Percentiles rank a stretch among this genome's conserved stretches.
These are phyloP conservation scores for Pteria penguin DNA, from an alignment of 2,888 invertebrate species.

Conservation along the genomic window DNA sequence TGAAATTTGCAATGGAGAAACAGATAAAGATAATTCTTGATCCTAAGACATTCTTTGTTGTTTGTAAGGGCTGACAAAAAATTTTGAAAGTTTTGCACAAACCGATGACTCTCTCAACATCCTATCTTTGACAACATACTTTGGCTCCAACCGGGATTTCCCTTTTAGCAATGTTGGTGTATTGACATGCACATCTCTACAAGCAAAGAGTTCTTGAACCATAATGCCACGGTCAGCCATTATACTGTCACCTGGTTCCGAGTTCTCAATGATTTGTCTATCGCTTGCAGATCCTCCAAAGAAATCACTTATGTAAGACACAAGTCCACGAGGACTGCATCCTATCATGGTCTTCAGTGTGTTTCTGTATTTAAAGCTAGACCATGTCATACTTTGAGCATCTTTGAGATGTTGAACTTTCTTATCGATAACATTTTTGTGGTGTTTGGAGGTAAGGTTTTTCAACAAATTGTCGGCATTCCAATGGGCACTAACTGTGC, in stretches of 20 bases:
- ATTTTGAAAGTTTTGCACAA: slow-evolving; percentile 42
- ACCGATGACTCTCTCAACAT: slow-evolving; percentile 47
- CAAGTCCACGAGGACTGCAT: slow-evolving; percentile 27
- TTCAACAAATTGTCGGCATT: too few relatives aligned
- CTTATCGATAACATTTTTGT: too few relatives aligned
- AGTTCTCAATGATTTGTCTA: slow-evolving; percentile 45
- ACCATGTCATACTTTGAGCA: slow-evolving; percentile 49
- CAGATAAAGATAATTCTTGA: slow-evolving; percentile 34
- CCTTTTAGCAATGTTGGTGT: slow-evolving; percentile 47
- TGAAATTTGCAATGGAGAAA: slow-evolving; percentile 40
- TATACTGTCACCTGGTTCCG: too few relatives aligned
- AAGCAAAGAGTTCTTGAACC: slow-evolving; percentile 56
- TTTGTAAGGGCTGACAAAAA: slow-evolving; percentile 6
- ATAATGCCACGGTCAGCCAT: too few relatives aligned
- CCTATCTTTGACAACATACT: slow-evolving; percentile 39
- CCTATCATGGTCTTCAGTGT: neutral
- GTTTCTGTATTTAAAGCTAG: slow-evolving; percentile 54
- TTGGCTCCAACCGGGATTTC: slow-evolving; percentile 46
- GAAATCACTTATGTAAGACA: slow-evolving; percentile 28
- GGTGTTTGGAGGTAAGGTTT: too few relatives aligned
- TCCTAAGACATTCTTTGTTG: slow-evolving; percentile 25
- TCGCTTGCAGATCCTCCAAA: slow-evolving; percentile 45
- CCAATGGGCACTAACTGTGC: too few relatives aligned
- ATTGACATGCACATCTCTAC: slow-evolving; percentile 21
- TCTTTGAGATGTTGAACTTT: too few relatives aligned